These are phyloP conservation scores for Himalopsyche japonica DNA, from an alignment of 2,888 invertebrate genomes.

Conservation along the genomic window DNA sequence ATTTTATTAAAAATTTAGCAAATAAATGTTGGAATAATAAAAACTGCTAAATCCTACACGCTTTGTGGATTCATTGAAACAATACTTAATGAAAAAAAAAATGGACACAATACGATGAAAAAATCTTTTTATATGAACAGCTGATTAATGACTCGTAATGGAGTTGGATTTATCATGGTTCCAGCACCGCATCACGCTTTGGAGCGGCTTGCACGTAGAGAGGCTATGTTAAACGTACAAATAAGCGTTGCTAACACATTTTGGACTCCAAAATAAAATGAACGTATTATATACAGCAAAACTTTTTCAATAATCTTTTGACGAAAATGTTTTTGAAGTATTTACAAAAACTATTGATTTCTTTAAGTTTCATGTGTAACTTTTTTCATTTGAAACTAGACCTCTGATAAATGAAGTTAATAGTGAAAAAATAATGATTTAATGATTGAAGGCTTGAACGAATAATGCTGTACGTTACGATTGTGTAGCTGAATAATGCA, in stretches of 20 bases:
- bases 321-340: too few species aligned
- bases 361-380: too few species aligned
- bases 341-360: too few species aligned
- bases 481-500: too few species aligned
- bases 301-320: neutral
- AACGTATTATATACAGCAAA: neutral
- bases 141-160: conserved; percentile 20
- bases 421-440: too few species aligned
- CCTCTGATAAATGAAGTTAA: too few species aligned
- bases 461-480: too few species aligned
- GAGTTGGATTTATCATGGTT: neutral
- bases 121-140: conserved; percentile 12
- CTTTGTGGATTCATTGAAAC: neutral
- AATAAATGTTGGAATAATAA: neutral
- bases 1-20: neutral
- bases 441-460: too few species aligned
- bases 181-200: neutral
- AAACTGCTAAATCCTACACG: neutral
- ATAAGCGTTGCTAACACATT: neutral
- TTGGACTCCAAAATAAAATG: neutral
- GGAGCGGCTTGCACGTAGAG: neutral
- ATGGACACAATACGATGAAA: neutral
- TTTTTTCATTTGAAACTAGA: too few species aligned
- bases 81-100: neutral
- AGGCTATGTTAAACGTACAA: neutral